Conservation (phyloP, 1,140 invertebrate species). For the Asobara japonica region DNA sequence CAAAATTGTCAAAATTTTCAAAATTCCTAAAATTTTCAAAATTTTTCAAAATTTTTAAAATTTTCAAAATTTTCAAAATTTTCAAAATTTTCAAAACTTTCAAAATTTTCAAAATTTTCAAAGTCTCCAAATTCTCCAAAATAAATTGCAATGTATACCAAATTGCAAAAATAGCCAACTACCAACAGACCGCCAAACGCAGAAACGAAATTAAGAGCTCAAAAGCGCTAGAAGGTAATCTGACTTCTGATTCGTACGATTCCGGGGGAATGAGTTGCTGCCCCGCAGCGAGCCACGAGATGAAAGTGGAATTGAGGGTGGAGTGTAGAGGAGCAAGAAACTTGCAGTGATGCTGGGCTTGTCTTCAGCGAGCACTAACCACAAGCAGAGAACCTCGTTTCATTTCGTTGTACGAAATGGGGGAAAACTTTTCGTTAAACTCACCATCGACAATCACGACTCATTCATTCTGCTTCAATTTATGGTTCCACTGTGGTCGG, state of each 20-base stretch:
- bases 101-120: neutral
- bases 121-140: neutral
- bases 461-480: constrained; percentile 42
- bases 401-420: neutral
- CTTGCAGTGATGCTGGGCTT: neutral
- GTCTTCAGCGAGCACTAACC: neutral
- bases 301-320: constrained; percentile 16
- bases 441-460: constrained; percentile 41
- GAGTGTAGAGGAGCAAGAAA: neutral
- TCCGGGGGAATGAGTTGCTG: neutral
- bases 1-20: too few species aligned
- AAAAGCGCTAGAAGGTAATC: neutral
- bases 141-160: too few species aligned
- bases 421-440: constrained; percentile 16
- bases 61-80: too few species aligned
- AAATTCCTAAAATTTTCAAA: too few species aligned
- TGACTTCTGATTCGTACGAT: constrained; percentile 7
- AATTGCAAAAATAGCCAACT: neutral
- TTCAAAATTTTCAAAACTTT: neutral
- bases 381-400: neutral
- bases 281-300: neutral
- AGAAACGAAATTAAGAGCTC: neutral
- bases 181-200: neutral
- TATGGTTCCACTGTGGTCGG: constrained; percentile 5
- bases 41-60: too few species aligned